Base-by-base conservation (phyloP, 2,113 vertebrate genomes). In the Delphinapterus leucas region DNA sequence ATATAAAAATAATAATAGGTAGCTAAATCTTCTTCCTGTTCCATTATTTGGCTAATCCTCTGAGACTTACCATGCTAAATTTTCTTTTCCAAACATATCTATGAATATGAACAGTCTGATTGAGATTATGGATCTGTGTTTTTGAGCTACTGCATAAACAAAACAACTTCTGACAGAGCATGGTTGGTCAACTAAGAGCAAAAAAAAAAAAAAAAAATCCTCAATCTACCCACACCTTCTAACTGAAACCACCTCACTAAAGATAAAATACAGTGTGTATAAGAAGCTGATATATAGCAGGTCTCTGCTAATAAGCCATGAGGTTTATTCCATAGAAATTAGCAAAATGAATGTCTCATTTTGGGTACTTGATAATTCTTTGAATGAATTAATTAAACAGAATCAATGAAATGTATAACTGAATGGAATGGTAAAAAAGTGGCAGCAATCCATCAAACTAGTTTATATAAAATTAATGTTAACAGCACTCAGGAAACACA, bases 371-470 rank as follows among this genome's bases (percentile, higher is more conserved):
- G 23, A 70, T 86, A 83, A 79, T 88, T 93, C 63, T 70, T 49
- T 82, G 41, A 90, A 84, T 44, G 8, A 92, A 84, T 84, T 36
- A 93, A 49, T 49, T 77, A 77, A 77, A 77, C 44, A 33, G 33
- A 80, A 84, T 38, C 10, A 90, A 84, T 90, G 47, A 96, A 92
- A 87, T 90, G 14, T 73, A 65, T 41, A 23, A 93, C 70, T 83
- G 71, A 90, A 76, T 47, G 55, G 20, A 77, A 73, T 82, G 21
- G 67, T 2, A 88, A 89, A 86, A 70, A 73, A 70, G 20, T 44
- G 28, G 31, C 36, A 83, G 77, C 84, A 92, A 58, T n/a, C 60
- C 7, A 71, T 70, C 5, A 55, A 60, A 74, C 14, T 63, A 88
- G 21, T 91, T 93, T 76, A 86, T 60, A 61, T 49, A 73, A 94